A percentile compares a stretch with the other conserved stretches of the same genome.
Conservation (phyloP, 1,140 invertebrate species). For the Drosophila guanche region DNA sequence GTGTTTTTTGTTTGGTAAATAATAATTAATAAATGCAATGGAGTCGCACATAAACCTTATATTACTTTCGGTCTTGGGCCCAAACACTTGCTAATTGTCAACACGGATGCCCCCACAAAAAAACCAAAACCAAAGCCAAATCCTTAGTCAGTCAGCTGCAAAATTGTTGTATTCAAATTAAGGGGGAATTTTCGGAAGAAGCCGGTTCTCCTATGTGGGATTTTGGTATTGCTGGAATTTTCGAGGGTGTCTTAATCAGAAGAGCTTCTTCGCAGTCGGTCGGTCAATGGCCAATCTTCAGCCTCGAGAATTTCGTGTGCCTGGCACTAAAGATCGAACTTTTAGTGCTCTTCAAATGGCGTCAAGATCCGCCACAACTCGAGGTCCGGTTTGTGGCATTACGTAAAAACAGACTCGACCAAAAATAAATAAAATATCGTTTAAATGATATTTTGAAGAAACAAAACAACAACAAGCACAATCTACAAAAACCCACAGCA, state of each 20-base stretch:
- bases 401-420: constrained; percentile 53
- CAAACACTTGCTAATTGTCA: constrained; percentile 59
- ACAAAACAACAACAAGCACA: constrained; percentile 27
- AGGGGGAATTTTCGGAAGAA: not conserved
- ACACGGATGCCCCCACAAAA: constrained; percentile 41
- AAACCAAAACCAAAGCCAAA: not conserved
- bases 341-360: constrained; percentile 44
- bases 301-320: constrained; percentile 53
- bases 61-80: constrained; percentile 30
- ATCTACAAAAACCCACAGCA: constrained; percentile 12
- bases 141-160: constrained; percentile 1
- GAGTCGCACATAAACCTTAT: constrained; percentile 33
- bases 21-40: constrained; percentile 63
- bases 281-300: constrained; percentile 35
- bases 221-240: constrained; percentile 17
- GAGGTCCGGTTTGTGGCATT: constrained; percentile 71
- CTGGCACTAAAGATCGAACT: constrained; percentile 62
- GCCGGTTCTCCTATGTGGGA: constrained; percentile 19
- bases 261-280: constrained; percentile 25
- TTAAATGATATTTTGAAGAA: constrained; percentile 54
- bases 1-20: constrained; percentile 51
- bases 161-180: constrained; percentile 1
- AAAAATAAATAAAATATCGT: constrained; percentile 53
- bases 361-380: constrained; percentile 29
- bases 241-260: constrained; percentile 8